phyloP scores from a whole-genome alignment of 1,140 invertebrate species.

The Drosophila jambulina region DNA sequence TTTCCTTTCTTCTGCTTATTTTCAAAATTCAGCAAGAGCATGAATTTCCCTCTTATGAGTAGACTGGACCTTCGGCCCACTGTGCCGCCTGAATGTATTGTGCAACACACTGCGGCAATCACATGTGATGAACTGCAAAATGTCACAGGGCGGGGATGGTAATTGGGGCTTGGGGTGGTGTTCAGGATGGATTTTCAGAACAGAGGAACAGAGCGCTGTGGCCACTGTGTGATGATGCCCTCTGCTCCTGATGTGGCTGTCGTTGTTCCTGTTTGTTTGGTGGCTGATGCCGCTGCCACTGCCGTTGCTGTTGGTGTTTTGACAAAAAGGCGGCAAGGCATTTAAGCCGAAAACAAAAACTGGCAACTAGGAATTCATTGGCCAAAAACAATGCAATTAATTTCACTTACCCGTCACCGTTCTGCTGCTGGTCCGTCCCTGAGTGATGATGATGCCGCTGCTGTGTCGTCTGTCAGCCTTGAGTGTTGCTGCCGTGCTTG shows the following conservation, averaged over 20 bases:
- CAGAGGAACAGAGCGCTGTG: conserved; percentile 42
- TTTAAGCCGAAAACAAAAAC: conserved; percentile 82
- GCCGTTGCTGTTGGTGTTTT: conserved; percentile 19
- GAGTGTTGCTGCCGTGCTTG: conserved; percentile 45
- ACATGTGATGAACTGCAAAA: conserved; percentile 78
- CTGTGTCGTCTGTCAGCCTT: conserved; percentile 41
- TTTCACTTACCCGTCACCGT: conserved; percentile 83
- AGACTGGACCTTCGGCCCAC: conserved; percentile 18
- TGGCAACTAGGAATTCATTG: conserved; percentile 82
- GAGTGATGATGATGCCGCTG: conserved; percentile 62
- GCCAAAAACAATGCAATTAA: conserved; percentile 85
- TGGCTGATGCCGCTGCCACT: conserved; percentile 15
- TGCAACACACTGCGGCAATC: conserved; percentile 76
- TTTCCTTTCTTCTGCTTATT: background rate
- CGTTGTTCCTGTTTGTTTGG: conserved; percentile 38
- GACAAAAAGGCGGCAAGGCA: conserved; percentile 78
- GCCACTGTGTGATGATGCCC: conserved; percentile 40
- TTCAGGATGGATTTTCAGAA: conserved; percentile 10
- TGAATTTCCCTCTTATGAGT: background rate
- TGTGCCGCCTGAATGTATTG: conserved; percentile 57
- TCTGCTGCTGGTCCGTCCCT: conserved; percentile 56
- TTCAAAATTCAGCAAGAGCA: background rate
- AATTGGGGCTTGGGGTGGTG: background rate
- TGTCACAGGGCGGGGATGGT: conserved; percentile 26
- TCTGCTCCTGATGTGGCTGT: conserved; percentile 11